Evolutionary conservation across 2,113 vertebrate genomes (phyloP).

Genomic region (Neogale vison): DNA sequence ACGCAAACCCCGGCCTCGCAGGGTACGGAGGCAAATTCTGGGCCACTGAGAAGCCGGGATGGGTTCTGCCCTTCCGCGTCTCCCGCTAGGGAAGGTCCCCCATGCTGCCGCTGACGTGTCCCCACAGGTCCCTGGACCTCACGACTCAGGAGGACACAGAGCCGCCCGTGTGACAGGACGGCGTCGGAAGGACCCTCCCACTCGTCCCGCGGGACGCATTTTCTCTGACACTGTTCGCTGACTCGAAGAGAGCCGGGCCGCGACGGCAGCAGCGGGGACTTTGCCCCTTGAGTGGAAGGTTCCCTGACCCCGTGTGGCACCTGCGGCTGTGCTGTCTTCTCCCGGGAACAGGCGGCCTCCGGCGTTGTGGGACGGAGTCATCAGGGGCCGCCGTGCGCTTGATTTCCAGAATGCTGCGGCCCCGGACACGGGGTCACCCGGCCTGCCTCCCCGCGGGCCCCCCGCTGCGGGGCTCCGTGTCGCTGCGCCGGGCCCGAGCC

Average conservation of each 20-base stretch:
- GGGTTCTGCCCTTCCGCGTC: conserved; percentile 49
- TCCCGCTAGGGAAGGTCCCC: neutral
- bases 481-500: neutral
- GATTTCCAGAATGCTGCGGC: fast-evolving
- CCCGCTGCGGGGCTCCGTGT: fast-evolving
- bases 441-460: too few species aligned
- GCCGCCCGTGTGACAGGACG: conserved; percentile 52
- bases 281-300: neutral
- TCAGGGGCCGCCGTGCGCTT: fast-evolving
- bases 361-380: neutral
- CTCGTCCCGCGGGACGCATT: neutral
- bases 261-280: neutral
- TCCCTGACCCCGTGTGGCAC: fast-evolving
- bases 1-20: neutral
- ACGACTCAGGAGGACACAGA: conserved; percentile 60
- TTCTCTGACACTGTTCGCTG: conserved; percentile 11
- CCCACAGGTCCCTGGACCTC: conserved; percentile 44
- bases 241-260: neutral
- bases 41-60: neutral
- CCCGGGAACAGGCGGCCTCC: neutral
- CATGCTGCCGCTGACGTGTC: neutral
- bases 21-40: neutral
- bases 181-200: conserved; percentile 54
- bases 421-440: fast-evolving
- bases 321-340: fast-evolving